Percentiles rank a stretch among this genome's conserved stretches.
phyloP scores from a whole-genome alignment of 2,888 invertebrate species.

The Mellilla xanthometata region DNA sequence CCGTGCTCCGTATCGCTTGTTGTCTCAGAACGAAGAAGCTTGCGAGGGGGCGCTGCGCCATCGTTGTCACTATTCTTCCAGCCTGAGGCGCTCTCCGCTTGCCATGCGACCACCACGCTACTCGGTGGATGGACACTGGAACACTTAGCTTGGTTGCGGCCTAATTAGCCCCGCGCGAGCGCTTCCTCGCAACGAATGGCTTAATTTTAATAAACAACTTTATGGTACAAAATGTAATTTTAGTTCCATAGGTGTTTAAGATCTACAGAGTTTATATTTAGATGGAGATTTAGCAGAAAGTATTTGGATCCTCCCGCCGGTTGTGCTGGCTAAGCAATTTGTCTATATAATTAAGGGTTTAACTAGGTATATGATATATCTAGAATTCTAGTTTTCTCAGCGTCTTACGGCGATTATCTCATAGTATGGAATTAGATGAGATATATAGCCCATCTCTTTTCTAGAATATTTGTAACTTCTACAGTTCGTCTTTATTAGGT shows the following conservation, averaged over 20 bases:
- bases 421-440: not conserved
- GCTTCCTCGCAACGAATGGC: slow-evolving; percentile 53
- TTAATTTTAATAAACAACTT: slow-evolving; percentile 67
- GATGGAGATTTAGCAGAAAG: slow-evolving; percentile 45
- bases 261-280: slow-evolving; percentile 76
- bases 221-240: slow-evolving; percentile 79
- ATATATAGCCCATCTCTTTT: no score
- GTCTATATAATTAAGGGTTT: slow-evolving; percentile 39
- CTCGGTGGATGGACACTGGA: not conserved
- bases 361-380: slow-evolving; percentile 6
- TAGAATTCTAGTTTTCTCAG: slow-evolving; percentile 20
- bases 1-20: slow-evolving; percentile 47
- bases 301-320: slow-evolving; percentile 45
- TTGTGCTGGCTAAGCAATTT: slow-evolving; percentile 37
- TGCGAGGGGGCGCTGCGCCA: slow-evolving; percentile 37
- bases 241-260: slow-evolving; percentile 77
- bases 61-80: no score
- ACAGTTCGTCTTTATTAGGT: slow-evolving; percentile 25
- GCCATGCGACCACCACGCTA: not conserved
- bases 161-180: slow-evolving; percentile 13
- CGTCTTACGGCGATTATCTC: not conserved
- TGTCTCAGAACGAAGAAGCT: slow-evolving; percentile 33
- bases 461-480: no score
- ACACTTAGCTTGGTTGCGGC: slow-evolving; percentile 11
- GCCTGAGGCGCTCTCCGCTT: not conserved